Base-by-base conservation (phyloP, 2,797 vertebrate genomes). In the Tragopan temminckii region DNA sequence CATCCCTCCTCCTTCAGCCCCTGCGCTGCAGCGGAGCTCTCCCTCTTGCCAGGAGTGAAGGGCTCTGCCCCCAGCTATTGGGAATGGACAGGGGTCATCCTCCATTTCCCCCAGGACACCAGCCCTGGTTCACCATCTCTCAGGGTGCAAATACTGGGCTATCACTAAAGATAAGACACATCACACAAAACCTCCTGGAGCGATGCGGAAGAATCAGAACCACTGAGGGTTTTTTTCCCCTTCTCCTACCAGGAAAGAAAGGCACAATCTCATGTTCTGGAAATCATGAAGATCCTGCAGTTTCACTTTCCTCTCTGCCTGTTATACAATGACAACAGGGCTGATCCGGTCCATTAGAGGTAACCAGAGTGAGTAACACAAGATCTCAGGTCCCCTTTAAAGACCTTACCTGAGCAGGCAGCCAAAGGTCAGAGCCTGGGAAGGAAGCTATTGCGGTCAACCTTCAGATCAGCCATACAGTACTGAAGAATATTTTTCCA, bases 401-500 rank as follows among this genome's bases (percentile, higher is more conserved):
- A 89, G 43, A 80, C 59, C 17, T 36, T 55, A 61, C 24, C 68
- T 21, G 1, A 0, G 0, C 61, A 86, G 48, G 61, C 46, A 80
- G 70, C 29, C 91, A 77, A 57, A 76, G 85, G 29, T 55, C 58
- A 46, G 71, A 92, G 79, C 62, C 86, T 88, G 81, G 68, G 86
- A 94, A 94, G 93, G 81, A 94, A 94, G 58, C 27, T 76, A 66
- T 77, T 88, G 33, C 53, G 83, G 84, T 87, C 76, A 83, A 80
- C 68, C 92, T 92, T 92, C 87, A 92, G 85, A 70, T 66, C 36
- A 3, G 68, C 43, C 59, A 35, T 79, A 9, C 63, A 81, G 52
- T 67, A 63, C 33, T 67, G 80, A 79, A 88, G 81, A 87, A 85
- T 72, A 85, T 68, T 95, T 96, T 95, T 95, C 95, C 95, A 96